Evolutionary conservation across 2,113 vertebrate genomes (phyloP).

Genomic region (Micromys minutus): DNA sequence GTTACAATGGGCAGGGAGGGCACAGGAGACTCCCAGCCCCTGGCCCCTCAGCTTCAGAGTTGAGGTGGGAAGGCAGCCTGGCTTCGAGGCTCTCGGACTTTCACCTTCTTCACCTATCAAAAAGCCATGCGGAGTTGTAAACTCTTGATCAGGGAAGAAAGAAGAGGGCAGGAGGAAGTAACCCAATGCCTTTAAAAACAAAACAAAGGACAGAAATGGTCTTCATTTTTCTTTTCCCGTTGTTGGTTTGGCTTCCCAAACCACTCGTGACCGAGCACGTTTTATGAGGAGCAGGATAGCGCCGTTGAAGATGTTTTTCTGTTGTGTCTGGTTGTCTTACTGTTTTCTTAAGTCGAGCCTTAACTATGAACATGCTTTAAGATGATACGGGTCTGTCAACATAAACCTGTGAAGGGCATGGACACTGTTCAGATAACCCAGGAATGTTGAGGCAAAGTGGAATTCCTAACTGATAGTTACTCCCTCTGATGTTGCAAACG

Average conservation of each 20-base stretch:
- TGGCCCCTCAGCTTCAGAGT: neutral
- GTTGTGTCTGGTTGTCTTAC: constrained; percentile 64
- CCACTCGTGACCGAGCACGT: constrained; percentile 51
- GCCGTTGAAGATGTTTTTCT: constrained; percentile 15
- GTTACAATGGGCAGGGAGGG: neutral
- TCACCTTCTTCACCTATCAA: constrained; percentile 68
- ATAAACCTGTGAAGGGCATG: constrained; percentile 35
- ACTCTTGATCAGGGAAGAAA: constrained; percentile 81
- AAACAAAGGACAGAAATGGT: constrained; percentile 17
- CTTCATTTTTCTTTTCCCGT: constrained; percentile 18
- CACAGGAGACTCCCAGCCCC: neutral
- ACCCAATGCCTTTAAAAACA: constrained; percentile 80
- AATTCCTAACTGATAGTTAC: neutral
- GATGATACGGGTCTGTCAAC: constrained; percentile 70
- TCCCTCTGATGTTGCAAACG: neutral
- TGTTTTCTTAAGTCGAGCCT: constrained; percentile 81
- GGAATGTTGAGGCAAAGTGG: neutral
- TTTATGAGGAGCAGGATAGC: constrained; percentile 41
- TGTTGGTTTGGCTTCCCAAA: constrained; percentile 59
- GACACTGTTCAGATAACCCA: constrained; percentile 37
- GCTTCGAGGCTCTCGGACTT: constrained; percentile 27
- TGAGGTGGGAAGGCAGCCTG: neutral
- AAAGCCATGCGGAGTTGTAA: constrained; percentile 82
- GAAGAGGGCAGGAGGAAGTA: constrained; percentile 65
- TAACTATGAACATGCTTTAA: constrained; percentile 73